phyloP scores from a whole-genome alignment of 2,888 invertebrate species.

The Neelides folsomi region DNA sequence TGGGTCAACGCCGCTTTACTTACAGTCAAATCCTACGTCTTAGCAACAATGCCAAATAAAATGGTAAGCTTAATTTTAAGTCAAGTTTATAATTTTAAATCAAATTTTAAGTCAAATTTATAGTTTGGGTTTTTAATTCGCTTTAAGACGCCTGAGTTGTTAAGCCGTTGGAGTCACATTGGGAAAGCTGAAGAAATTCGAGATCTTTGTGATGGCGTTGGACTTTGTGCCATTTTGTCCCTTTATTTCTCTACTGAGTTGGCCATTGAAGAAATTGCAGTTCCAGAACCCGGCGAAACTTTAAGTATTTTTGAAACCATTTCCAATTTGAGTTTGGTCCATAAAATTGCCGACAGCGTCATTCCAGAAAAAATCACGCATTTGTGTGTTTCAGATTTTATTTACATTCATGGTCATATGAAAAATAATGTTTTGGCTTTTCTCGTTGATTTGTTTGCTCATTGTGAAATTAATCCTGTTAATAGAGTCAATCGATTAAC shows the following conservation, averaged over 20 bases:
- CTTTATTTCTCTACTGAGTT: constrained; percentile 30
- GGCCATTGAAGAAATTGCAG: constrained; percentile 22
- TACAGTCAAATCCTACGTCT: constrained; percentile 29
- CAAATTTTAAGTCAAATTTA: no score
- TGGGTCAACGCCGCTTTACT: constrained; percentile 30
- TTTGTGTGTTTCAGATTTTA: constrained; percentile 29
- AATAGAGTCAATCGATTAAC: constrained; percentile 27
- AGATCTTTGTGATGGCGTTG: constrained; percentile 29
- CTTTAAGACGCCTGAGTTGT: constrained; percentile 17
- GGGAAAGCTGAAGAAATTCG: constrained; percentile 26
- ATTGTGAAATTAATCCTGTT: constrained; percentile 28
- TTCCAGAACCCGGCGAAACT: constrained; percentile 27
- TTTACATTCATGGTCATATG: constrained; percentile 32
- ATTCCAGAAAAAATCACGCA: constrained; percentile 30
- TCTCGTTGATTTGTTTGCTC: constrained; percentile 28
- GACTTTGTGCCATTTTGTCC: constrained; percentile 29
- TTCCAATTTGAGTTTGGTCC: constrained; percentile 22
- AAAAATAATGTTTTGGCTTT: constrained; percentile 30
- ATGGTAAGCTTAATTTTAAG: constrained; percentile 16
- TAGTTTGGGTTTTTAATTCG: no score
- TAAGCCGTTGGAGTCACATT: constrained; percentile 24
- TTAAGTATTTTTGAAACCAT: constrained; percentile 29
- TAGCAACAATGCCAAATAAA: constrained; percentile 20
- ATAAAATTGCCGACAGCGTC: constrained; percentile 27
- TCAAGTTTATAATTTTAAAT: constrained; percentile 1